Evolutionary conservation across 2,113 vertebrate genomes (phyloP).

Genomic region (Anser cygnoides): DNA sequence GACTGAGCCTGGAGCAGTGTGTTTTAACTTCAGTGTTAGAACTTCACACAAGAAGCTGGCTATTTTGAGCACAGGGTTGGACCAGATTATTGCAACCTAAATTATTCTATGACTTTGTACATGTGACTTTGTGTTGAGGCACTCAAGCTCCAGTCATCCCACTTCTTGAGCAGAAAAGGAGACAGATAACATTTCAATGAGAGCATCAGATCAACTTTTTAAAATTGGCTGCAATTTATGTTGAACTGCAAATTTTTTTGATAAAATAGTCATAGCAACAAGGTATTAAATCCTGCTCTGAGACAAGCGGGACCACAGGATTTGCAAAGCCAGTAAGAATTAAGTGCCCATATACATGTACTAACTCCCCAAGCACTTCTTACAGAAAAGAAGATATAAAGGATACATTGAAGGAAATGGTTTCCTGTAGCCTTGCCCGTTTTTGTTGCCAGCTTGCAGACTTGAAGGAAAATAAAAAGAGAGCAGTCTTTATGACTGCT

Average conservation of each 20-base stretch:
- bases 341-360: neutral
- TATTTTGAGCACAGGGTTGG: neutral
- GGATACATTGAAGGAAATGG: neutral
- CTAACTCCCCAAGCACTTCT: neutral
- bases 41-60: neutral
- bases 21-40: neutral
- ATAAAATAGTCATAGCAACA: neutral
- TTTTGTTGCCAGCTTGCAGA: neutral
- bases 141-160: neutral
- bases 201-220: neutral
- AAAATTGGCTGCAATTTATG: neutral
- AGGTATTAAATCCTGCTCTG: neutral
- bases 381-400: neutral
- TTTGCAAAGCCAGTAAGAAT: neutral
- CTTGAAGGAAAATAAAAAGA: neutral
- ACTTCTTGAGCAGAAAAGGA: neutral
- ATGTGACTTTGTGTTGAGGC: neutral
- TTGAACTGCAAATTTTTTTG: neutral
- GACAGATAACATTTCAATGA: neutral
- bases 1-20: neutral
- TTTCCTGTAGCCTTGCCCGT: neutral
- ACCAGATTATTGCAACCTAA: neutral
- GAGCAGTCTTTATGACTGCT: neutral
- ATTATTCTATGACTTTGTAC: neutral
- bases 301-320: neutral